phyloP scores from a whole-genome alignment of 2,888 invertebrate genomes.

The Malacosoma neustria region DNA sequence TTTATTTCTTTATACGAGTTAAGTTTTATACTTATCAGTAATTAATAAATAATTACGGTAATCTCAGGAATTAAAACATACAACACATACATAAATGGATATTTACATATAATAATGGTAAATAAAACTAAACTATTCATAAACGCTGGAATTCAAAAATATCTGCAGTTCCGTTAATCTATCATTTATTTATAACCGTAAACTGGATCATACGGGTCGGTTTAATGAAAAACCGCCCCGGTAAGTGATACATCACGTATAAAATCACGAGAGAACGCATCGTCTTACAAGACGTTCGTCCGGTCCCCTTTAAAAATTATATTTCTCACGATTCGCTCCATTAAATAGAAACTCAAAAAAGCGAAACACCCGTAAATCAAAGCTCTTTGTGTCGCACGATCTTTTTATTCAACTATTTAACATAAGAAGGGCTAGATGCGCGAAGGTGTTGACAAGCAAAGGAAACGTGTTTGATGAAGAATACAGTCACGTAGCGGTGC shows the following conservation, averaged over 20 bases:
- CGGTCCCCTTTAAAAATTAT: conserved; percentile 38
- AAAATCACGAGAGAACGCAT: conserved; percentile 13
- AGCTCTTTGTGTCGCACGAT: conserved; percentile 50
- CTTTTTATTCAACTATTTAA: conserved; percentile 57
- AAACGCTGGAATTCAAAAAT: too few relatives aligned
- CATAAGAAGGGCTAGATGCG: conserved; percentile 65
- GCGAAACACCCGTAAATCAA: conserved; percentile 65
- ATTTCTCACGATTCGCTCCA: conserved; percentile 64
- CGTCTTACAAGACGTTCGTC: conserved; percentile 44
- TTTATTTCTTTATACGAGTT: too few relatives aligned
- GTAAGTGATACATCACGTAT: background rate
- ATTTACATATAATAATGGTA: too few relatives aligned
- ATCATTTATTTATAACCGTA: background rate
- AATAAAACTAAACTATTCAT: too few relatives aligned
- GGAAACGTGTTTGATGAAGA: conserved; percentile 48
- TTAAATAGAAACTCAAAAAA: conserved; percentile 62
- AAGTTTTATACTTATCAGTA: too few relatives aligned
- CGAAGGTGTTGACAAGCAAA: conserved; percentile 67
- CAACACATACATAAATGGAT: too few relatives aligned
- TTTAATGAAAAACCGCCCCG: background rate
- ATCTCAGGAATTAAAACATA: too few relatives aligned
- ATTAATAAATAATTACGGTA: too few relatives aligned
- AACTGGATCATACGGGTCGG: conserved; percentile 7
- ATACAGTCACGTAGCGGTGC: conserved; percentile 13
- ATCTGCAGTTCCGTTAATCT: background rate